These are phyloP conservation scores for Lagocephalus sceleratus DNA, from an alignment of 2,797 vertebrate species.

Conservation along the genomic window DNA sequence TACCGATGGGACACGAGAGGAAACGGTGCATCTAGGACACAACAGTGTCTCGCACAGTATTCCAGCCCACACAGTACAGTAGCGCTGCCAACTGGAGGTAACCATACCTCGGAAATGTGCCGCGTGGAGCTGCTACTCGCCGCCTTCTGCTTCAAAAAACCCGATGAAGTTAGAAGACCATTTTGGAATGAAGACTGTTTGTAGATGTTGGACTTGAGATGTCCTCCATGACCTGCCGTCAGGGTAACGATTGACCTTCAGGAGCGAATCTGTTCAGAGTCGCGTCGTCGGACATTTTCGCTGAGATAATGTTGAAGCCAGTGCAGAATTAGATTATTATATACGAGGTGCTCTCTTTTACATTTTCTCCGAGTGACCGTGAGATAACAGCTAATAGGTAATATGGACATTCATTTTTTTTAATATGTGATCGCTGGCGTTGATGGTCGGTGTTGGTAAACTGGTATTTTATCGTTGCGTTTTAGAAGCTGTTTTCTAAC, in stretches of 20 bases:
- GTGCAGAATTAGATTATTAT: no score
- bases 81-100: conserved; percentile 3
- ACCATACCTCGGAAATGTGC: background rate
- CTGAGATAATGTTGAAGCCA: no score
- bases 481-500: background rate
- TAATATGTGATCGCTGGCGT: no score
- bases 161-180: background rate
- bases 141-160: background rate
- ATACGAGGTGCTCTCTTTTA: no score
- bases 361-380: no score
- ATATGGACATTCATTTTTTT: no score
- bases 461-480: no score
- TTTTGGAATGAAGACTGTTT: background rate
- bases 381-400: no score
- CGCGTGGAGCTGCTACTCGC: background rate
- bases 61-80: conserved; percentile 14
- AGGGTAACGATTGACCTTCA: background rate
- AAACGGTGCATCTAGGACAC: conserved; percentile 60
- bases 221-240: background rate
- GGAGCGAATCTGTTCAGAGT: background rate
- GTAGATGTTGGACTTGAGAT: background rate
- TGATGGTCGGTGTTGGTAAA: no score
- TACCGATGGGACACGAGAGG: conserved; percentile 48
- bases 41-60: conserved; percentile 36
- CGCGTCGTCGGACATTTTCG: background rate